Conservation (phyloP, 1,140 invertebrate species). For the Chironomus striatipennis region DNA sequence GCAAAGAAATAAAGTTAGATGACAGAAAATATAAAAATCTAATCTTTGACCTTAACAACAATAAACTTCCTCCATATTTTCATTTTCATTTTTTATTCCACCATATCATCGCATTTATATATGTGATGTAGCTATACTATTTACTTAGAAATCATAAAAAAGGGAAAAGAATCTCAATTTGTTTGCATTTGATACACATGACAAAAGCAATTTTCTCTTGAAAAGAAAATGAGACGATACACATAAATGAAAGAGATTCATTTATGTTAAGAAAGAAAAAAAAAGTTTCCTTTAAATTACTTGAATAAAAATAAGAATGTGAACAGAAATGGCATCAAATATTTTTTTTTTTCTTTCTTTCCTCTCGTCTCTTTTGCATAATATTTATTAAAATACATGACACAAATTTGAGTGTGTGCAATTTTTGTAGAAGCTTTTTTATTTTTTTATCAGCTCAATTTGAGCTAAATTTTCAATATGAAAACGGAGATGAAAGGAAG, state of each 20-base stretch:
- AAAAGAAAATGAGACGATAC: not conserved
- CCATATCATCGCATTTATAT: not conserved
- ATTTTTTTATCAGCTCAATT: not conserved
- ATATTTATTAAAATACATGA: slow-evolving; percentile 15
- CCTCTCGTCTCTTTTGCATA: not conserved
- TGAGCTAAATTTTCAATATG: slow-evolving; percentile 9
- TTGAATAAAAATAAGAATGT: no score
- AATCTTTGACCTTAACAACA: slow-evolving; percentile 19
- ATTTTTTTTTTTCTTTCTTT: not conserved
- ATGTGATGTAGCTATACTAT: not conserved
- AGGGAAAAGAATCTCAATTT: slow-evolving; percentile 16
- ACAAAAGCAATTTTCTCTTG: slow-evolving; percentile 17
- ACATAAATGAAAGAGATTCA: no score
- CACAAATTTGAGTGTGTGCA: not conserved
- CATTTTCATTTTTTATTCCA: not conserved
- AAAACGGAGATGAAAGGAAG: not conserved
- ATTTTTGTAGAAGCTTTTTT: not conserved
- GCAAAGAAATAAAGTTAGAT: not conserved
- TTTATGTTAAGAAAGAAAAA: not conserved
- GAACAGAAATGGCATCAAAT: not conserved
- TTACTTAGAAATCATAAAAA: not conserved
- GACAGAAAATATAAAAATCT: not conserved
- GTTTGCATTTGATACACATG: slow-evolving; percentile 23
- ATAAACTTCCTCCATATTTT: slow-evolving; percentile 16
- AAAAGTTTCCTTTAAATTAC: not conserved